Conservation (phyloP, 2,797 vertebrate genomes). For the Ceryle rudis region DNA sequence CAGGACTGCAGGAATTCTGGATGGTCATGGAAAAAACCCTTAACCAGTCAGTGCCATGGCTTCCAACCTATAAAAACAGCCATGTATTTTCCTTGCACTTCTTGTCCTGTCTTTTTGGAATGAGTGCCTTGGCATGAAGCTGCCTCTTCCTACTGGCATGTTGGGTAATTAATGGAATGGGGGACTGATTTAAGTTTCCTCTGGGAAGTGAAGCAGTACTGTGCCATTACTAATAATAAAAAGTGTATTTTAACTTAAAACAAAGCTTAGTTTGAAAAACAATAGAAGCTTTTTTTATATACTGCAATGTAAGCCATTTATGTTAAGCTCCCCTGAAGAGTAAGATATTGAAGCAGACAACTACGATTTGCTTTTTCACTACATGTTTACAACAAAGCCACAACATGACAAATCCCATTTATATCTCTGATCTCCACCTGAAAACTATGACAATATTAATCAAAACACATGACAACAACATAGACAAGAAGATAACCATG, state of each 20-base stretch:
- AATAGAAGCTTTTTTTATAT: neutral
- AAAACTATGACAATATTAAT: neutral
- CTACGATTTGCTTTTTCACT: neutral
- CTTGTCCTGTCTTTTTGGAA: neutral
- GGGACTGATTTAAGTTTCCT: neutral
- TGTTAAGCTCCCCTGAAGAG: neutral
- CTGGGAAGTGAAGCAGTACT: neutral
- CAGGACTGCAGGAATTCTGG: neutral
- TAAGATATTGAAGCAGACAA: neutral
- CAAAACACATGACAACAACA: neutral
- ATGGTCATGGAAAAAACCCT: neutral
- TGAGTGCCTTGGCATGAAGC: neutral
- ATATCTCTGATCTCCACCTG: neutral
- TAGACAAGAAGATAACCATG: neutral
- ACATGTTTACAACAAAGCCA: neutral
- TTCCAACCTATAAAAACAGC: neutral
- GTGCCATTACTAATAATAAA: neutral
- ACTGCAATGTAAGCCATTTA: neutral
- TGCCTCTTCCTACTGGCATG: neutral
- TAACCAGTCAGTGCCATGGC: neutral
- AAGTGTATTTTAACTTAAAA: neutral
- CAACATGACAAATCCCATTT: neutral
- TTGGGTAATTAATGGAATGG: neutral
- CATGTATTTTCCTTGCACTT: neutral
- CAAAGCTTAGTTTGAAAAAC: neutral